phyloP scores from a whole-genome alignment of 2,797 vertebrate species.

The Glyptemys insculpta region DNA sequence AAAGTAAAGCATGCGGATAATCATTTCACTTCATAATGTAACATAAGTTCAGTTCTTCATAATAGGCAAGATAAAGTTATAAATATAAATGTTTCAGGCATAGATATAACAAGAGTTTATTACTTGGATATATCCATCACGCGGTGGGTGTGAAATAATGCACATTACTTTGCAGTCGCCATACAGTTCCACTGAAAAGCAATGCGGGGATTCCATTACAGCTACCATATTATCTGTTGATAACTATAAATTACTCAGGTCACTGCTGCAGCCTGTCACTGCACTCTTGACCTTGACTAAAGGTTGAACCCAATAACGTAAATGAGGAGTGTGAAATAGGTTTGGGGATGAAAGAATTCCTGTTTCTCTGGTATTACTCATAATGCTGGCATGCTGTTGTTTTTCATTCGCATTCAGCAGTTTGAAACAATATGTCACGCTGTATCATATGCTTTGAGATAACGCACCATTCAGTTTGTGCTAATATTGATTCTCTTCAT shows the following conservation, averaged over 20 bases:
- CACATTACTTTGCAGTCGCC: constrained; percentile 11
- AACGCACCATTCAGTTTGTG: neutral
- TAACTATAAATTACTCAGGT: constrained; percentile 46
- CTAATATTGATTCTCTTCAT: neutral
- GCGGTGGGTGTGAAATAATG: constrained; percentile 10
- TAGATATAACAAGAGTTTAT: constrained; percentile 21
- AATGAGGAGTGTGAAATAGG: constrained; percentile 60
- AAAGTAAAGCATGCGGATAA: neutral
- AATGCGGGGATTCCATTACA: neutral
- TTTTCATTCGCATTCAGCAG: constrained; percentile 1
- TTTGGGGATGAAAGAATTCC: constrained; percentile 38
- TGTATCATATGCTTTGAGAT: neutral
- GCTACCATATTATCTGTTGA: constrained; percentile 42
- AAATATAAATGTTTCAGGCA: constrained; percentile 28
- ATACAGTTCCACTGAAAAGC: constrained; percentile 44
- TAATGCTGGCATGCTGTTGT: neutral
- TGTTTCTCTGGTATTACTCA: constrained; percentile 1
- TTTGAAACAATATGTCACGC: neutral
- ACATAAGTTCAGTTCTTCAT: neutral
- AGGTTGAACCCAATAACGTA: constrained; percentile 37
- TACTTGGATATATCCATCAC: constrained; percentile 28
- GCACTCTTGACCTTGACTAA: constrained; percentile 51
- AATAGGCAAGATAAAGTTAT: constrained; percentile 9
- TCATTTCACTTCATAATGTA: neutral
- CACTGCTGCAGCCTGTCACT: constrained; percentile 14